Evolutionary conservation across 2,888 invertebrate species (phyloP).

Genomic region (Pandemis corylana): DNA sequence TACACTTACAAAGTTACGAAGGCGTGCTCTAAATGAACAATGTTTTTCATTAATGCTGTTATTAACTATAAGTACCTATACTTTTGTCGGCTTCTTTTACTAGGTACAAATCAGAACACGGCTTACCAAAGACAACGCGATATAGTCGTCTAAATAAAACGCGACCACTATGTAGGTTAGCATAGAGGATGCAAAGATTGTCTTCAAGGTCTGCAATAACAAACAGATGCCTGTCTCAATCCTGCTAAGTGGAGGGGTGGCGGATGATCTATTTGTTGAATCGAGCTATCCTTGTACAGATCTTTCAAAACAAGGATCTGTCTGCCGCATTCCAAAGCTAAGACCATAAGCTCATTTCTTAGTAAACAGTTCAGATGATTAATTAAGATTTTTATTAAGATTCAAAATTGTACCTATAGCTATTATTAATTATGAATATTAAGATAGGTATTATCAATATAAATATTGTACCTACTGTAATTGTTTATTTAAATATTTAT

Average conservation of each 20-base stretch:
- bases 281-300: not conserved
- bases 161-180: slow-evolving; percentile 53
- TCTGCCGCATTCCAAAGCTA: not conserved
- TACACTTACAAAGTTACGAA: not conserved
- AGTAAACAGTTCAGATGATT: not conserved
- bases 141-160: not conserved
- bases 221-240: slow-evolving; percentile 71
- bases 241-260: slow-evolving; percentile 47
- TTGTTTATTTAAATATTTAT: no score
- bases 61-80: not conserved
- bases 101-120: not conserved
- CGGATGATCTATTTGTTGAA: not conserved
- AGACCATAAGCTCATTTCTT: not conserved
- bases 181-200: slow-evolving; percentile 64
- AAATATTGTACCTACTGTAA: no score
- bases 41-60: not conserved
- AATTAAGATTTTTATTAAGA: no score
- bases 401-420: no score
- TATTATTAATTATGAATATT: no score
- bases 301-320: not conserved
- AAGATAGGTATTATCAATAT: no score
- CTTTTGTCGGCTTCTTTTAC: not conserved
- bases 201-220: slow-evolving; percentile 66
- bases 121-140: not conserved
- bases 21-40: not conserved